Evolutionary conservation across 37 sponge, comb jelly and placozoan species (phyloP), one percentile per base, ranked within the genome.

Genomic region (Oopsacas minuta): DNA sequence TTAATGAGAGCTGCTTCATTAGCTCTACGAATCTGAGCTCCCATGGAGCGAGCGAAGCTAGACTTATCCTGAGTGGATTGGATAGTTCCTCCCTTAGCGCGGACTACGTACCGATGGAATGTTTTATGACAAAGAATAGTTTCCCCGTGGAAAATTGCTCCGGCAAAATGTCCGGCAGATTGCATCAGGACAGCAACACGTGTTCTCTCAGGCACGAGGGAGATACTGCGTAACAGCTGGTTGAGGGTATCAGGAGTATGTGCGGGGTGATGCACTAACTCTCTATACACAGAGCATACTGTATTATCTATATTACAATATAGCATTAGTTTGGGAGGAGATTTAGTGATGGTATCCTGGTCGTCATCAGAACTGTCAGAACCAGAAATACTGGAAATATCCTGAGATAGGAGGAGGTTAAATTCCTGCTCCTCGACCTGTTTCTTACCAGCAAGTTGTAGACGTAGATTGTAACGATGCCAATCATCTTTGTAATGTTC

Each of bases 81-180:
- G 25, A 86, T 82, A 22, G 97, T 94, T 8, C 97, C 97, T 53
- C 94, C 90, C 69, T 96, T 96, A 20, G 97, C 97, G 23, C 97
- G 83, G 52, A 94, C 94, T 22, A 93, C 92, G 87, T 96, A 96
- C 32, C 97, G 92, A 88, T 96, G 97, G 83, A 92, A 96, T 28
- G 97, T 96, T 90, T 96, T 96, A 86, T 96, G 97, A 52, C 37
- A 35, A 3, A 36, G 0, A 53, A 36, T 20, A 35, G 52, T 85
- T 53, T 52, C 91, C 94, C 91, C 91, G 85, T 81, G 89, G 86
- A 93, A 96, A 1, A 96, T 90, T 36, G 94, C 97, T 38, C 94
- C 97, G 37, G 97, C 97, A 84, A 94, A 96, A 84, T 96, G 97
- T 1, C 95, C 95, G 35, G 90, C 95, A 61, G 91, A 83, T 36